phyloP scores from a whole-genome alignment of 2,797 vertebrate genomes.

The Gobionotothen gibberifrons region DNA sequence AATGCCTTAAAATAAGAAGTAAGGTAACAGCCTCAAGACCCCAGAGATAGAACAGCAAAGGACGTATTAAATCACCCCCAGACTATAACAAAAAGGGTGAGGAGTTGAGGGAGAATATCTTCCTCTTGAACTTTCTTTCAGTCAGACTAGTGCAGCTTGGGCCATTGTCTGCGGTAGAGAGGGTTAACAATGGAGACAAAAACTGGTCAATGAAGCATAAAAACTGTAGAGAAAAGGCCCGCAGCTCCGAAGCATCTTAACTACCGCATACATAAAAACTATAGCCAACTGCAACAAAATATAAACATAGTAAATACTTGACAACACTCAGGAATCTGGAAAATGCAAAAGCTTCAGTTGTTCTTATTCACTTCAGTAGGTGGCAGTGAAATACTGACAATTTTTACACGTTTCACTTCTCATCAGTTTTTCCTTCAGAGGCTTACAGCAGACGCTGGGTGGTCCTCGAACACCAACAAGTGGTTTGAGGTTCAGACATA shows the following conservation, averaged over 20 bases:
- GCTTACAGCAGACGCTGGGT: slow-evolving; percentile 5
- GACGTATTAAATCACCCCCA: neutral
- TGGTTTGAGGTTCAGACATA: neutral
- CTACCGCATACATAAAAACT: neutral
- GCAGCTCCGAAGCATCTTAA: neutral
- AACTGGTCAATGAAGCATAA: slow-evolving; percentile 33
- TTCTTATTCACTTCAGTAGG: slow-evolving; percentile 24
- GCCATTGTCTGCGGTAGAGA: slow-evolving; percentile 32
- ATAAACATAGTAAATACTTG: neutral
- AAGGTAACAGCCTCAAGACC: neutral
- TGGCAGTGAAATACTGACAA: slow-evolving; percentile 48
- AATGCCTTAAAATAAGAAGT: neutral
- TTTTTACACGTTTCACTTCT: slow-evolving; percentile 10
- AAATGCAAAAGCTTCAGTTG: neutral
- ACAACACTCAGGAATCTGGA: neutral
- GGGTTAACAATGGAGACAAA: slow-evolving; percentile 48
- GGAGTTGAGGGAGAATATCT: neutral
- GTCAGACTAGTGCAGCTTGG: slow-evolving; percentile 24
- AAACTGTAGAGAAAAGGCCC: neutral
- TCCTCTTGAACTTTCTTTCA: slow-evolving; percentile 35
- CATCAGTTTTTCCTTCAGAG: neutral
- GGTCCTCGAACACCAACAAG: neutral
- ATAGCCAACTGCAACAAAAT: neutral
- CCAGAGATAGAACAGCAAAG: neutral
- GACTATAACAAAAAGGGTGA: neutral